phyloP scores from a whole-genome alignment of 2,113 vertebrate species.

The Synodontis membranacea region DNA sequence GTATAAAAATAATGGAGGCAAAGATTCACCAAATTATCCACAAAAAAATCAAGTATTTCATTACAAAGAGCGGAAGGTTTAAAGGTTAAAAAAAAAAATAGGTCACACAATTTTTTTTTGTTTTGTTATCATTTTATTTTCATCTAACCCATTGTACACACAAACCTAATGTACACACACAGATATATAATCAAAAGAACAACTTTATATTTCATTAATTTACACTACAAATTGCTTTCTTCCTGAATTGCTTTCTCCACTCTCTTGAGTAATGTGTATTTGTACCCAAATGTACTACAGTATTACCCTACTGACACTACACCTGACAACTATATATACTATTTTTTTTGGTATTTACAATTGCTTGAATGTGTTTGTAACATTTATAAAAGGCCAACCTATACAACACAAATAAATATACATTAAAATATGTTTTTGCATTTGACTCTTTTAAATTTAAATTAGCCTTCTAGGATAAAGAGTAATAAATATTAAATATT shows the following conservation, averaged over 20 bases:
- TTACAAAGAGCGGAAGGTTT: constrained; percentile 31
- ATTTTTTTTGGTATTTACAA: constrained; percentile 44
- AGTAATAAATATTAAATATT: neutral
- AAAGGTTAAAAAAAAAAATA: constrained; percentile 13
- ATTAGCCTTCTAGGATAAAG: neutral
- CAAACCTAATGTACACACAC: constrained; percentile 40
- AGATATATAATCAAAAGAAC: constrained; percentile 52
- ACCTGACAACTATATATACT: neutral
- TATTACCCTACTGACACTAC: neutral
- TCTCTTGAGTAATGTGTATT: neutral
- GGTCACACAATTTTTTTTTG: constrained; percentile 21
- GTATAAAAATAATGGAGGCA: constrained; percentile 77
- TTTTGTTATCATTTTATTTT: constrained; percentile 54
- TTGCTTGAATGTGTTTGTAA: constrained; percentile 19
- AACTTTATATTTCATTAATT: constrained; percentile 63
- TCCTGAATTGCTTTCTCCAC: neutral
- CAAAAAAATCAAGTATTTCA: constrained; percentile 18
- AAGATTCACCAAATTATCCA: constrained; percentile 61
- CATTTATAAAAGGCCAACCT: constrained; percentile 42
- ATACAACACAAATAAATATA: constrained; percentile 27
- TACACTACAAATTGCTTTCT: constrained; percentile 37
- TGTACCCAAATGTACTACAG: neutral
- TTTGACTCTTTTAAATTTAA: neutral
- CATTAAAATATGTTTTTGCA: constrained; percentile 3
- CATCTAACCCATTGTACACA: constrained; percentile 62